phyloP scores from a whole-genome alignment of 2,888 invertebrate species.

The Allygus modestus region DNA sequence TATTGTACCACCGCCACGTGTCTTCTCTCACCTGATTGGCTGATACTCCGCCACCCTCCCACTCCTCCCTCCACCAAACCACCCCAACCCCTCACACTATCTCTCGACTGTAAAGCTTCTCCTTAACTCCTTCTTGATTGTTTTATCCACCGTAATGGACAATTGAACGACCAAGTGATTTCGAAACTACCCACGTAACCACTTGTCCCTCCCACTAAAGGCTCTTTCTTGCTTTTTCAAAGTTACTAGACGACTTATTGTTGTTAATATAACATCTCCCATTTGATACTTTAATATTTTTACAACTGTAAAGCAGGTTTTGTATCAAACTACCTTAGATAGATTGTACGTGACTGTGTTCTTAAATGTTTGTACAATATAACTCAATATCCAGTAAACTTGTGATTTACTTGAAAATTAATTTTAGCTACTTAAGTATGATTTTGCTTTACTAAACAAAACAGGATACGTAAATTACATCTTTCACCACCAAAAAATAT shows the following conservation, averaged over 20 bases:
- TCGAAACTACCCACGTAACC: slow-evolving; percentile 10
- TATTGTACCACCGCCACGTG: neutral
- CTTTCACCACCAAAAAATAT: too few species aligned
- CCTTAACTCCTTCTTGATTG: slow-evolving; percentile 54
- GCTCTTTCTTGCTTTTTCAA: slow-evolving; percentile 1
- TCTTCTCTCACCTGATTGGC: slow-evolving; percentile 15
- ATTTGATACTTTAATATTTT: too few species aligned
- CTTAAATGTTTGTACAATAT: too few species aligned
- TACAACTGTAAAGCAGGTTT: too few species aligned
- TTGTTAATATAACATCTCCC: too few species aligned
- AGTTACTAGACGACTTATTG: neutral
- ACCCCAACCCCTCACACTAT: neutral
- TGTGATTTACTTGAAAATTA: too few species aligned
- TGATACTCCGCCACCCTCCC: slow-evolving; percentile 1
- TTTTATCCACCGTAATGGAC: slow-evolving; percentile 52
- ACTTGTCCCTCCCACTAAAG: neutral
- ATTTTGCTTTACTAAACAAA: too few species aligned
- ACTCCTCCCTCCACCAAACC: neutral
- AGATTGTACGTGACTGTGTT: too few species aligned
- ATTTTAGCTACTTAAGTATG: too few species aligned
- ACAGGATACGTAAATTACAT: too few species aligned
- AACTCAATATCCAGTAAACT: too few species aligned
- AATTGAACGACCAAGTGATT: slow-evolving; percentile 50
- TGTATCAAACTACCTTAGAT: too few species aligned
- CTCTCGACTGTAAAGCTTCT: slow-evolving; percentile 21